Conservation (phyloP, 2,888 invertebrate species). For the Rotaria magnacalcarata region DNA sequence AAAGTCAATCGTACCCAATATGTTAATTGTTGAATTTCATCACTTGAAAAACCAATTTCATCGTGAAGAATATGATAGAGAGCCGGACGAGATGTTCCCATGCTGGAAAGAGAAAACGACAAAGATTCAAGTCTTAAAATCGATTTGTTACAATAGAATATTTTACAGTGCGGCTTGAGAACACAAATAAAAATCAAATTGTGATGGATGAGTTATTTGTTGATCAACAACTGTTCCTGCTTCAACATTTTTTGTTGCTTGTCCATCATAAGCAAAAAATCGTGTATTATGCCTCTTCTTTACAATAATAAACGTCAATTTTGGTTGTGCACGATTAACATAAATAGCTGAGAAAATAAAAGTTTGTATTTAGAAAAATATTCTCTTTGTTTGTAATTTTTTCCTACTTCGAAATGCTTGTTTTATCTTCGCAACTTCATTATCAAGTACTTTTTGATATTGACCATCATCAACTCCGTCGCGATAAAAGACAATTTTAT, state of each 20-base stretch:
- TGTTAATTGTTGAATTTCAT: slow-evolving; percentile 47
- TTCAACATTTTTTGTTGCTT: slow-evolving; percentile 9
- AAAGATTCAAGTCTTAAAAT: neutral
- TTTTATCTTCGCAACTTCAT: too few relatives aligned
- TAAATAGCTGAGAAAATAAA: neutral
- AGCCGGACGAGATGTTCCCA: slow-evolving; percentile 47
- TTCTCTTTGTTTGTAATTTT: too few relatives aligned
- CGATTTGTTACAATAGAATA: too few relatives aligned
- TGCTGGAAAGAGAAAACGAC: neutral
- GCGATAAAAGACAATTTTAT: slow-evolving; percentile 13
- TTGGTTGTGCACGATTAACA: neutral
- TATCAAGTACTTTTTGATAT: slow-evolving; percentile 29
- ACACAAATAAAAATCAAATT: slow-evolving; percentile 9
- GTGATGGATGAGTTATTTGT: neutral
- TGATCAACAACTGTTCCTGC: slow-evolving; percentile 12
- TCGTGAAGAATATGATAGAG: slow-evolving; percentile 47
- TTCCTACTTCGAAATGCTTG: too few relatives aligned
- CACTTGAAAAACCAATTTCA: slow-evolving; percentile 47
- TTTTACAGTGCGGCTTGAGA: neutral
- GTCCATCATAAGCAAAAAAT: slow-evolving; percentile 9
- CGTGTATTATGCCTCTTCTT: slow-evolving; percentile 15
- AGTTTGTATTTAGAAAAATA: neutral
- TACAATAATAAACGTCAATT: neutral
- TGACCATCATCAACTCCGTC: slow-evolving; percentile 24
- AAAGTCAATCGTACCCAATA: neutral